These are phyloP conservation scores for Ctenomys sociabilis DNA, from an alignment of 2,113 vertebrate species.

Conservation along the genomic window DNA sequence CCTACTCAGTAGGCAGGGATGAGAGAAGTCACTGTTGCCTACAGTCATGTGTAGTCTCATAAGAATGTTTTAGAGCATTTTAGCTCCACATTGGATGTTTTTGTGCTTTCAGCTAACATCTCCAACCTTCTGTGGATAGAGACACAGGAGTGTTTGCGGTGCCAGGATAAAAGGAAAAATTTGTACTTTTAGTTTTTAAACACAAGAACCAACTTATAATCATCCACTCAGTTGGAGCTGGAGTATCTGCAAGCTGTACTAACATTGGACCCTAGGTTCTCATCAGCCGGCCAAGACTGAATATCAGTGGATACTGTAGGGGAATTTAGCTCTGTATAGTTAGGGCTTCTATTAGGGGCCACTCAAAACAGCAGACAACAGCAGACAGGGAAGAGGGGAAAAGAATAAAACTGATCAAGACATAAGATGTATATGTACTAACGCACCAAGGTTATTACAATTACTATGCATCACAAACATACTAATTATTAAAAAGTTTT, in stretches of 20 bases:
- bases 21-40: neutral
- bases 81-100: neutral
- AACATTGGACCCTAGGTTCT: conserved; percentile 11
- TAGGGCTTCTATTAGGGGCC: neutral
- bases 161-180: neutral
- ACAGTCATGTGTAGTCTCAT: neutral
- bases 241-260: conserved; percentile 7
- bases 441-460: neutral
- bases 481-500: neutral
- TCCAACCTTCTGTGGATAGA: neutral
- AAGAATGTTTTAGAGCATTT: neutral
- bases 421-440: neutral
- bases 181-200: conserved; percentile 30
- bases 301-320: neutral
- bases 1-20: neutral
- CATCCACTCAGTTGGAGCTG: neutral
- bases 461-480: neutral
- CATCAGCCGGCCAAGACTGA: neutral
- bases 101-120: conserved; percentile 40
- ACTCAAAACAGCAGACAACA: neutral
- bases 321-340: conserved; percentile 24
- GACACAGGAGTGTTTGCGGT: neutral
- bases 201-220: conserved; percentile 29
- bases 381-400: neutral
- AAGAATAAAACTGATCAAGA: neutral